Conservation (phyloP, 23 tunicate genomes). For the Halocynthia aurantium region DNA sequence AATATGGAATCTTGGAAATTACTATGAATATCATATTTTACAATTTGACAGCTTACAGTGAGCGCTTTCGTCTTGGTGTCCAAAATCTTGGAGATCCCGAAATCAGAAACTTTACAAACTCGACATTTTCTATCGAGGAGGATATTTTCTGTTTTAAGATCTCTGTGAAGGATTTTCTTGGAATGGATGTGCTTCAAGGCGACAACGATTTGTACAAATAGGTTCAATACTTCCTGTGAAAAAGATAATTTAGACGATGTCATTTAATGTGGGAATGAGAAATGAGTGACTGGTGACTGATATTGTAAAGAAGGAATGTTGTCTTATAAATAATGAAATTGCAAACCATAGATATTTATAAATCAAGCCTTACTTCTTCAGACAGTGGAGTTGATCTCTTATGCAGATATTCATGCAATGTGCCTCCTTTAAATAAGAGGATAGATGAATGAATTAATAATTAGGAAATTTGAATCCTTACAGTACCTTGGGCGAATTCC, state of each 20-base stretch:
- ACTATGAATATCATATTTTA: too few species aligned
- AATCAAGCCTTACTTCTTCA: constrained; percentile 33
- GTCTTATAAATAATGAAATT: background rate
- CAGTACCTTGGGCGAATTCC: constrained; percentile 95
- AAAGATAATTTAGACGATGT: background rate
- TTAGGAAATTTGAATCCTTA: background rate
- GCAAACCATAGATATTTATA: background rate
- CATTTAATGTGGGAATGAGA: background rate
- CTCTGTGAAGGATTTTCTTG: constrained; percentile 84
- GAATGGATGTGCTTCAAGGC: constrained; percentile 91
- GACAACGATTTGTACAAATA: constrained; percentile 74
- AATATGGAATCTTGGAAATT: too few species aligned
- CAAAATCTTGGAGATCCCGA: constrained; percentile 95
- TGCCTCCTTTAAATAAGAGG: constrained; percentile 51
- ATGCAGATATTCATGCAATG: constrained; percentile 69
- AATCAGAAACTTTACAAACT: constrained; percentile 87
- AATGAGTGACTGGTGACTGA: constrained; percentile 3
- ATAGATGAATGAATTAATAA: background rate
- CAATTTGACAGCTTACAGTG: constrained; percentile 35
- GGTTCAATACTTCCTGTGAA: constrained; percentile 51
- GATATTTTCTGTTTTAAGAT: constrained; percentile 87
- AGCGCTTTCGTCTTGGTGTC: constrained; percentile 90
- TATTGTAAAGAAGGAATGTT: constrained; percentile 15
- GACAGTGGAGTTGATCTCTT: constrained; percentile 43
- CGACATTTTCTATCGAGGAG: constrained; percentile 74